Evolutionary conservation across 2,888 invertebrate species (phyloP).

Genomic region (Dioctria linearis): DNA sequence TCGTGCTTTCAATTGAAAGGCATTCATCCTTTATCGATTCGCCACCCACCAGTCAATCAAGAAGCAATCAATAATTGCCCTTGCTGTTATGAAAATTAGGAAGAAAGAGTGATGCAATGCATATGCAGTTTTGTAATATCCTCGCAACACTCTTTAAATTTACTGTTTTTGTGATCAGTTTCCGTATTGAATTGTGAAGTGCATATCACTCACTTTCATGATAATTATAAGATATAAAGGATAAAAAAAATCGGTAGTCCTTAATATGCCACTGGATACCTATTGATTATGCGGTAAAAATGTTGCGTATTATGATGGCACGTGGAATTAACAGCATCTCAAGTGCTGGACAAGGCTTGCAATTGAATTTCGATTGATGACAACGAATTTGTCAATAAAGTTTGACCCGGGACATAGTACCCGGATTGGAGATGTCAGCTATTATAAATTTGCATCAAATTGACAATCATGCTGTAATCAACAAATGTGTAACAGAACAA

Average conservation of each 20-base stretch:
- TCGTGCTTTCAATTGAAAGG: background rate
- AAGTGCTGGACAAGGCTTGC: background rate
- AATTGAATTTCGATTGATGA: slow-evolving; percentile 35
- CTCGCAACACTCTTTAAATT: too few species aligned
- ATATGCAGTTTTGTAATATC: too few species aligned
- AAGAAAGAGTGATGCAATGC: background rate
- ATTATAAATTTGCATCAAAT: slow-evolving; percentile 11
- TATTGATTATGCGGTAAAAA: background rate
- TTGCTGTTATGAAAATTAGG: background rate
- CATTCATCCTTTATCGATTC: background rate
- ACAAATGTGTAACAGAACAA: slow-evolving; percentile 10
- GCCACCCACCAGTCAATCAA: background rate
- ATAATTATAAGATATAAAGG: too few species aligned
- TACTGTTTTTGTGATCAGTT: too few species aligned
- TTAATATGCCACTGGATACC: too few species aligned
- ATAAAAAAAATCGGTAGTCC: too few species aligned
- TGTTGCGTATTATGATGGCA: background rate
- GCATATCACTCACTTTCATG: too few species aligned
- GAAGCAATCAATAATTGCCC: background rate
- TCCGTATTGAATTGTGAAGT: too few species aligned
- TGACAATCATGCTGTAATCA: slow-evolving; percentile 1
- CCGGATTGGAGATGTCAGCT: background rate
- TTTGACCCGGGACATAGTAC: background rate
- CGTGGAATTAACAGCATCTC: background rate
- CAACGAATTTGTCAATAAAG: slow-evolving; percentile 18